Conservation (phyloP, 2,888 invertebrate genomes). For the Phlogophora meticulosa region DNA sequence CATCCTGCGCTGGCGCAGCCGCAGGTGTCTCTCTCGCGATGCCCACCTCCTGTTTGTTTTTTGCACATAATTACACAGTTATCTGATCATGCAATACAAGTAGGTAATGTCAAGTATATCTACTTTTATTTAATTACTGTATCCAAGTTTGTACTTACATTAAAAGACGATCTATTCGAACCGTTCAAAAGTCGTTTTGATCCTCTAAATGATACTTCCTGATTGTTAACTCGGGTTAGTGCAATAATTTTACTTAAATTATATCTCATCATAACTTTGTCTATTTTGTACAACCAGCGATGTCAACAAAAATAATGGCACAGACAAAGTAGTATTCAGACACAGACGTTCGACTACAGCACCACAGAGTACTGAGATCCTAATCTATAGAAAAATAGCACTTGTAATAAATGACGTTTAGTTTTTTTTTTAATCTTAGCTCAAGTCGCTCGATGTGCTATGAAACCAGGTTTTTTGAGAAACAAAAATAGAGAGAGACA, state of each 20-base stretch:
- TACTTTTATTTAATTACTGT: too few relatives aligned
- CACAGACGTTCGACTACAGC: too few relatives aligned
- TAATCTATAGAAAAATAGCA: too few relatives aligned
- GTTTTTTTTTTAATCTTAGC: too few relatives aligned
- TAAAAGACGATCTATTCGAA: slow-evolving; percentile 36
- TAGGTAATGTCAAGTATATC: neutral
- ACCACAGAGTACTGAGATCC: too few relatives aligned
- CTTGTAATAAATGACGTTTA: too few relatives aligned
- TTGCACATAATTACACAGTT: neutral
- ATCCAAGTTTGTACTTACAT: slow-evolving; percentile 48
- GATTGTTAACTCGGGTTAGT: slow-evolving; percentile 41
- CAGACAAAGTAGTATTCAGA: too few relatives aligned
- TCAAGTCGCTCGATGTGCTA: too few relatives aligned
- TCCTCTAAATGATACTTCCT: slow-evolving; percentile 33
- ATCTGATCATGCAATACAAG: neutral
- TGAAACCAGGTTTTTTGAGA: too few relatives aligned
- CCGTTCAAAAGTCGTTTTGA: slow-evolving; percentile 19
- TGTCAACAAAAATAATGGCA: neutral
- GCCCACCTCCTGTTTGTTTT: slow-evolving; percentile 36
- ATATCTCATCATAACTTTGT: slow-evolving; percentile 48
- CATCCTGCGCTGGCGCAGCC: slow-evolving; percentile 28
- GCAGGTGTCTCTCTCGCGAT: slow-evolving; percentile 20
- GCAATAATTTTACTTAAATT: slow-evolving; percentile 52
- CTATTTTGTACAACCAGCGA: too few relatives aligned
- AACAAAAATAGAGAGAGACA: too few relatives aligned